Evolutionary conservation across 2,113 vertebrate genomes (phyloP), one percentile per base, ranked within the genome.

Genomic region (Noturus placidus): DNA sequence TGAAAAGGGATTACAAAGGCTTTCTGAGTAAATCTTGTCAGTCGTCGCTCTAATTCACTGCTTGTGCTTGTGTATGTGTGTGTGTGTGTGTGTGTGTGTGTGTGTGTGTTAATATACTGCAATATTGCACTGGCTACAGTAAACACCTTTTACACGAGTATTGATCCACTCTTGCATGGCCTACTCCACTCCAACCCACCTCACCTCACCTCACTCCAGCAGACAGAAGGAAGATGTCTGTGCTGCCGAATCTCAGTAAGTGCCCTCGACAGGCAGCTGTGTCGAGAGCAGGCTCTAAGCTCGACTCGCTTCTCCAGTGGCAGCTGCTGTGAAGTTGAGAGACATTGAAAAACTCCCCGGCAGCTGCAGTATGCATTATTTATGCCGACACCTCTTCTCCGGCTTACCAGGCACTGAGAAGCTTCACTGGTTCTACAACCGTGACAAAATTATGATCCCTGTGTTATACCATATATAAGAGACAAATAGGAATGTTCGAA

Each of bases 331-430:
- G 85, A 89, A 89, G 86, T 85, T 86, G 72, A 74, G 59, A 27
- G 82, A 87, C 85, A 91, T 91, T 50, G 89, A 84, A 89, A 82
- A 84, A 50, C 83, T 84, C 79, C 52, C 42, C 57, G 25, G 88
- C 88, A 91, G 86, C 83, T 89, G 83, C n/a, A 10, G 9, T 74
- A 84, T 91, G 72, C 69, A 88, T 88, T 86, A 88, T 89, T 89
- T 82, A 91, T 89, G 20, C 79, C 61, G 13, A 67, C 86, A 85
- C 42, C 67, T 87, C 85, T 46, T 70, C 86, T 50, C 78, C 4
- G 27, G 35, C 74, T 61, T n/a, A 25, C 67, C 70, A 46, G 15
- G 59, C 67, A 38, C 17, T 5, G 15, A 38, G 59, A 20, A 61
- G 22, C 65, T 59, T 85, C 27, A 56, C 33, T 72, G 65, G 42